A percentile compares a stretch with the other conserved stretches of the same genome.
Conservation (phyloP, 2,113 vertebrate species). For the Mionectes macconnelli region DNA sequence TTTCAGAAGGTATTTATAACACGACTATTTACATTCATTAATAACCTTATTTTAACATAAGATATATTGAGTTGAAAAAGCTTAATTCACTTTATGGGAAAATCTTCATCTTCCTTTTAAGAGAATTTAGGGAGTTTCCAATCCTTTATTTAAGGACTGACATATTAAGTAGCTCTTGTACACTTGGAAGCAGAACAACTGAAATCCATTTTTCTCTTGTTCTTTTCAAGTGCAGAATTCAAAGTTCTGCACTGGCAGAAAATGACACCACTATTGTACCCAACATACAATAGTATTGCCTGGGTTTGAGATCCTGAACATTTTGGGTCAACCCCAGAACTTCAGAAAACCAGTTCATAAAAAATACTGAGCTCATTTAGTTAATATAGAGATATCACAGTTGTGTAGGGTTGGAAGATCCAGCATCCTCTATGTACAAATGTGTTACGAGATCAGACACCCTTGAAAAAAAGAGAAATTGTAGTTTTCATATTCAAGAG, state of each 20-base stretch:
- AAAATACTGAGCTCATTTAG: background rate
- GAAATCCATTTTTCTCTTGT: background rate
- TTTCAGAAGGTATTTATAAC: background rate
- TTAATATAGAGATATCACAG: background rate
- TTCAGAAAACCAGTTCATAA: background rate
- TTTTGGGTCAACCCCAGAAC: background rate
- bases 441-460: background rate
- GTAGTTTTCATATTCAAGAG: background rate
- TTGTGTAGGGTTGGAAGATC: background rate
- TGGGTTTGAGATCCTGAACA: background rate
- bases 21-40: background rate
- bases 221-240: background rate
- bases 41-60: background rate
- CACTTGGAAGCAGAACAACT: background rate
- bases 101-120: background rate
- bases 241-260: background rate
- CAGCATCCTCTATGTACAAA: background rate
- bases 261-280: background rate
- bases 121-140: background rate
- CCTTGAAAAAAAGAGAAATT: background rate
- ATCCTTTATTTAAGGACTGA: background rate
- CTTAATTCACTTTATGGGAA: background rate
- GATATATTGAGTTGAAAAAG: background rate
- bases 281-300: background rate
- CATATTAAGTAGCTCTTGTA: background rate